Percentiles rank a stretch among this genome's conserved stretches.
Conservation (phyloP, 2,113 vertebrate species). For the Sebastes fasciatus region DNA sequence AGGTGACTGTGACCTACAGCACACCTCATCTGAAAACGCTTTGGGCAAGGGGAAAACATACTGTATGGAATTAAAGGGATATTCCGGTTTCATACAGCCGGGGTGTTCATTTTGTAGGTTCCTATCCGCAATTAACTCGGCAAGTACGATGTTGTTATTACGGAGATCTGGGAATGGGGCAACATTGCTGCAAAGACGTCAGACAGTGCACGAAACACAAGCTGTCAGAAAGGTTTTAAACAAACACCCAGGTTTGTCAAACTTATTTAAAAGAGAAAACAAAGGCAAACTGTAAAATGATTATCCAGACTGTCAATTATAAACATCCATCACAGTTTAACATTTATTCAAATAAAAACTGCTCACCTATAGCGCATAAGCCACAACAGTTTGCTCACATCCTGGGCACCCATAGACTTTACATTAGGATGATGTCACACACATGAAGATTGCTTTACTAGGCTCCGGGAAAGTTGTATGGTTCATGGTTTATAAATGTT, state of each 20-base stretch:
- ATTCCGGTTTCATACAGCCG: background rate
- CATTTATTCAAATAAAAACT: background rate
- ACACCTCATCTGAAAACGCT: conserved; percentile 1
- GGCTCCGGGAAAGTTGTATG: background rate
- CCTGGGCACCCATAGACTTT: background rate
- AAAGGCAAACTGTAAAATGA: background rate
- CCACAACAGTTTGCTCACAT: background rate
- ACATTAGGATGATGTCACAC: background rate
- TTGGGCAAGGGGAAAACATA: background rate
- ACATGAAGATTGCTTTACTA: background rate
- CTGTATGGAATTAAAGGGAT: background rate
- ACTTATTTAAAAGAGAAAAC: background rate
- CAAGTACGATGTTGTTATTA: background rate
- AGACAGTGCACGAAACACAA: background rate
- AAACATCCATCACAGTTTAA: background rate
- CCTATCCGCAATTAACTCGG: background rate
- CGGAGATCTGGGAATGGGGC: background rate
- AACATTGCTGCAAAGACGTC: too few species aligned
- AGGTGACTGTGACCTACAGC: conserved; percentile 33
- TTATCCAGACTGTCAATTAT: too few species aligned
- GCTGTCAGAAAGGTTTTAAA: background rate
- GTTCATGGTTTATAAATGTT: too few species aligned
- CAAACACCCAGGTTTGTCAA: background rate
- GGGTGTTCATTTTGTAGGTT: background rate
- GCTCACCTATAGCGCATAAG: background rate